These are phyloP conservation scores for Melanogrammus aeglefinus DNA, from an alignment of 2,797 vertebrate species.

Conservation along the genomic window DNA sequence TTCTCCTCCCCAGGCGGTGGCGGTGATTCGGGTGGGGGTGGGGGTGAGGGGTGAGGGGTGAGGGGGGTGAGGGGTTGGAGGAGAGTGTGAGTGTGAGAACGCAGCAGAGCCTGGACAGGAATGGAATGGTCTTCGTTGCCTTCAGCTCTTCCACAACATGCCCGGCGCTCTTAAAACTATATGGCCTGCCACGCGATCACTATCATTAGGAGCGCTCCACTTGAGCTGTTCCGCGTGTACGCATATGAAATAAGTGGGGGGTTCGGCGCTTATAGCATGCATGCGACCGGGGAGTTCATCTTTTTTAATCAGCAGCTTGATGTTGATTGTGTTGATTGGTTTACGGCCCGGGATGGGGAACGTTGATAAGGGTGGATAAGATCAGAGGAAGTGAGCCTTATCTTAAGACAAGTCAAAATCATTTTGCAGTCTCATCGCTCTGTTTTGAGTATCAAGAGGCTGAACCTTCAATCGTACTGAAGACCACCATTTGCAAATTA, in stretches of 20 bases:
- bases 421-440: neutral
- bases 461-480: neutral
- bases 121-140: constrained; percentile 54
- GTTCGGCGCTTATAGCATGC: neutral
- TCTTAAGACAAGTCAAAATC: neutral
- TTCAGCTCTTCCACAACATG: constrained; percentile 54
- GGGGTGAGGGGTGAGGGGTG: neutral
- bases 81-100: constrained; percentile 52
- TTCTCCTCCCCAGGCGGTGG: constrained; percentile 44
- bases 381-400: neutral
- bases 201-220: constrained; percentile 63
- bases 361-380: neutral
- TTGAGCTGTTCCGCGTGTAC: constrained; percentile 33
- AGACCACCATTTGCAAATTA: neutral
- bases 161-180: constrained; percentile 56
- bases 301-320: neutral
- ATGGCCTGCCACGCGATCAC: constrained; percentile 55
- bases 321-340: constrained; percentile 3
- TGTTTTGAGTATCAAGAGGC: neutral
- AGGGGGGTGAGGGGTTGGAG: neutral
- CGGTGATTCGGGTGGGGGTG: constrained; percentile 20
- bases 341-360: neutral
- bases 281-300: neutral
- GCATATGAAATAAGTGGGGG: constrained; percentile 21
- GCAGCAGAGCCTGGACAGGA: constrained; percentile 41